Evolutionary conservation across 2,888 invertebrate genomes (phyloP).

Genomic region (Apodemia hepburni): DNA sequence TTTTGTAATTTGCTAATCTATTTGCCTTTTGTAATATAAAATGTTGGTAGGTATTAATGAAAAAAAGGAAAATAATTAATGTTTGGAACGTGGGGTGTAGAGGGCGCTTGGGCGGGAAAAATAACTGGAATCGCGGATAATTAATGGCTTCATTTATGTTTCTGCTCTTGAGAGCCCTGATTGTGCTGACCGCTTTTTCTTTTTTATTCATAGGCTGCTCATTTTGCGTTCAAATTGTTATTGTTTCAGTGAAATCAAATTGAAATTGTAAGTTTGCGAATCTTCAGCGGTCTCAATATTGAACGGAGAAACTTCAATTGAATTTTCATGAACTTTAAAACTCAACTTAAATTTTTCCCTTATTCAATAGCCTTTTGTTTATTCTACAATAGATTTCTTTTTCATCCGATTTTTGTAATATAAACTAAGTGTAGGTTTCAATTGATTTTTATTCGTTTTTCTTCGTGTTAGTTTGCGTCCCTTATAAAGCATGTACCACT

Average conservation of each 20-base stretch:
- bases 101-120: constrained; percentile 43
- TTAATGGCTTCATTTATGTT: constrained; percentile 79
- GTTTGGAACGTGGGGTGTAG: constrained; percentile 26
- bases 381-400: not conserved
- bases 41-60: constrained; percentile 21
- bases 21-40: constrained; percentile 16
- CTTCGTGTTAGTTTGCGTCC: too few species aligned
- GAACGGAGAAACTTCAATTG: constrained; percentile 30
- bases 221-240: constrained; percentile 66
- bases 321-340: constrained; percentile 20
- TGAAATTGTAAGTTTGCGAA: constrained; percentile 55
- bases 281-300: constrained; percentile 37
- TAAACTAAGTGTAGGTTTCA: too few species aligned
- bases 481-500: too few species aligned
- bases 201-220: constrained; percentile 43
- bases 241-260: constrained; percentile 62
- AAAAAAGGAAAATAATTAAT: constrained; percentile 27
- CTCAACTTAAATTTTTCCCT: not conserved
- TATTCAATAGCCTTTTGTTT: constrained; percentile 10
- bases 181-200: constrained; percentile 60
- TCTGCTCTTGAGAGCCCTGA: constrained; percentile 75
- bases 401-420: not conserved
- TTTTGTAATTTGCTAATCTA: constrained; percentile 11
- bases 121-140: constrained; percentile 74
- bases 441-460: too few species aligned